Conservation (phyloP, 2,113 vertebrate genomes). For the Phaethon lepturus region DNA sequence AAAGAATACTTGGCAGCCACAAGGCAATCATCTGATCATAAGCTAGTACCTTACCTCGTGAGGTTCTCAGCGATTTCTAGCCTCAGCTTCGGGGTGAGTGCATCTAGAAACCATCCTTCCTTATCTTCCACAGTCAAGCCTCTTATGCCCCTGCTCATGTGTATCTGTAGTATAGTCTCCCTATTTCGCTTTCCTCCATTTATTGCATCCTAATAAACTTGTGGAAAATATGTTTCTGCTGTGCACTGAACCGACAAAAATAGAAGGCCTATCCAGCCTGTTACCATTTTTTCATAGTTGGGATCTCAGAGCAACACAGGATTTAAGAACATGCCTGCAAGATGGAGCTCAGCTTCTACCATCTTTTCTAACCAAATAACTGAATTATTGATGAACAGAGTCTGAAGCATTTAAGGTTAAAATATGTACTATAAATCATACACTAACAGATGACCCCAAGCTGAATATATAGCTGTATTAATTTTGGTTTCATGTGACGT, state of each 20-base stretch:
- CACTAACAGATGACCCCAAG: slow-evolving; percentile 3
- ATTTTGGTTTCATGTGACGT: slow-evolving; percentile 56
- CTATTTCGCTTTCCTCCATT: background rate
- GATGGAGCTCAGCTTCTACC: background rate
- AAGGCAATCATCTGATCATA: background rate
- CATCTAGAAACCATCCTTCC: background rate
- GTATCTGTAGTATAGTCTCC: background rate
- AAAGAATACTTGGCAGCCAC: background rate
- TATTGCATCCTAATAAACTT: background rate
- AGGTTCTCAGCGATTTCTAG: background rate
- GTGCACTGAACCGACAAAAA: background rate
- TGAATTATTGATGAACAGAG: background rate
- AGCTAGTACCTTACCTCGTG: background rate
- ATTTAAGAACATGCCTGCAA: background rate
- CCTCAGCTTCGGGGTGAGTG: background rate
- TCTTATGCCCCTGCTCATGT: background rate
- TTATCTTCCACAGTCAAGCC: background rate
- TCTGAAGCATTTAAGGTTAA: slow-evolving; percentile 1
- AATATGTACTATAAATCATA: background rate
- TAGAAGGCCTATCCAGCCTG: background rate
- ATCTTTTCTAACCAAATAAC: background rate
- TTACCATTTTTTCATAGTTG: background rate
- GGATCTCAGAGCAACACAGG: background rate
- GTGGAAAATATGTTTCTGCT: background rate
- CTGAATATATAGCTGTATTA: slow-evolving; percentile 26